Base-by-base conservation (phyloP, 2,113 vertebrate genomes). In the Rhinichthys klamathensis region DNA sequence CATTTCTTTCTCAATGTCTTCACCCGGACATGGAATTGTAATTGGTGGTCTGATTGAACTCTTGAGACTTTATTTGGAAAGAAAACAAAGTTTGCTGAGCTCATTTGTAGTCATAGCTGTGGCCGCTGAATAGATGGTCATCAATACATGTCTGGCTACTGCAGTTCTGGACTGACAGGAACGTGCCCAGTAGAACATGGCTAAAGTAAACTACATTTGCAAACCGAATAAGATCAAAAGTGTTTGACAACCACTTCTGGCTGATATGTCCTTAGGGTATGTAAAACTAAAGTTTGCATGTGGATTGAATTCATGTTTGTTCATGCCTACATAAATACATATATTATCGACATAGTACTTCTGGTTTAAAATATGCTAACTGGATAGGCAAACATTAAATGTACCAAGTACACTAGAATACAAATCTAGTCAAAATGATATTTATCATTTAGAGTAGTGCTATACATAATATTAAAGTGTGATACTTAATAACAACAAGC, bases 311-410 rank as follows among this genome's bases (percentile, higher is more conserved):
- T 35, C 83, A 82, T 44, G 76, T 49, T 11, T 16, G 30, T 27
- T 74, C 41, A 74, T 25, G 76, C 77, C 54, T 84, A 82, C 72
- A 80, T 87, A 87, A 83, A 87, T 69, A 86, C 35, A 76, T 3
- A 73, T 65, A 85, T 89, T 88, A 90, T 92, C 92, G 84, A 90
- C 84, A 54, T 75, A 89, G 84, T 63, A 85, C 76, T 41, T 75
- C 10, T 27, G 16, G 30, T 56, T 77, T 30, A 56, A 77, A 32
- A 77, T 79, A 61, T 25, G 13, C 32, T 60, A 23, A 78, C 32
- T 41, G 23, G 54, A 79, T 41, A 41, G 38, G 32, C 32, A 61
- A 79, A 79, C 21, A 41, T 23, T 41, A 60, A 60, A 61, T 38
- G 18, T 32, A 23, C 27, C 9, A 38, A 35, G 51, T 32, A 46